Conservation (phyloP, 1,140 invertebrate species). For the Cyclina sinensis region DNA sequence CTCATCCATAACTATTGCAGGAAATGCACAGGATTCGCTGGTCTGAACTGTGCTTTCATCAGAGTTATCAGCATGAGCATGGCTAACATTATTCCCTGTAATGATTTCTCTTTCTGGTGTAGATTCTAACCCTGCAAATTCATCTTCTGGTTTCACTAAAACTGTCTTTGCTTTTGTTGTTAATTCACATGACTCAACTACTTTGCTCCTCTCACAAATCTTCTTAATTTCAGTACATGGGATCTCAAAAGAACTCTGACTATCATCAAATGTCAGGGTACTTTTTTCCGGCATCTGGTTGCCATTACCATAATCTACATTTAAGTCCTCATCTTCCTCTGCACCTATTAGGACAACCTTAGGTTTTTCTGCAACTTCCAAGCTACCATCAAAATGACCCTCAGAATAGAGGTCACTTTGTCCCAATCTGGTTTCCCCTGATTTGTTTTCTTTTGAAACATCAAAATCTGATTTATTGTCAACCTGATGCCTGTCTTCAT, state of each 20-base stretch:
- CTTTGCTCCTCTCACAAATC: neutral
- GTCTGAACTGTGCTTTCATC: too few species aligned
- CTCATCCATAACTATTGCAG: conserved; percentile 23
- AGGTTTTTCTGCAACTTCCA: neutral
- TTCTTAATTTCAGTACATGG: neutral
- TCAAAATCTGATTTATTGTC: neutral
- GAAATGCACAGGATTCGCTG: neutral
- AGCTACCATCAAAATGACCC: neutral
- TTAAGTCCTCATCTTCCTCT: conserved; percentile 43
- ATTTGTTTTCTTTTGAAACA: neutral
- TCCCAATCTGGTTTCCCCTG: too few species aligned
- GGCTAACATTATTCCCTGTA: neutral
- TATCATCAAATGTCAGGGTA: neutral
- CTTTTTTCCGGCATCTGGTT: neutral
- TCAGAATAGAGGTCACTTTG: neutral
- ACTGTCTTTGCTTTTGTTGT: conserved; percentile 1
- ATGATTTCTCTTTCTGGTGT: neutral
- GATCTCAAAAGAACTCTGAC: too few species aligned
- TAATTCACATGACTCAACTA: neutral
- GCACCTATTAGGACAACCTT: conserved; percentile 34
- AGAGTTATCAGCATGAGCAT: neutral
- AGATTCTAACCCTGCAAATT: conserved; percentile 31
- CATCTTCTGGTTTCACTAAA: conserved; percentile 24
- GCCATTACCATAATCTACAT: neutral
- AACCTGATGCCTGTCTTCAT: neutral